Evolutionary conservation across 2,888 invertebrate species (phyloP).

Genomic region (Steinernema hermaphroditum): DNA sequence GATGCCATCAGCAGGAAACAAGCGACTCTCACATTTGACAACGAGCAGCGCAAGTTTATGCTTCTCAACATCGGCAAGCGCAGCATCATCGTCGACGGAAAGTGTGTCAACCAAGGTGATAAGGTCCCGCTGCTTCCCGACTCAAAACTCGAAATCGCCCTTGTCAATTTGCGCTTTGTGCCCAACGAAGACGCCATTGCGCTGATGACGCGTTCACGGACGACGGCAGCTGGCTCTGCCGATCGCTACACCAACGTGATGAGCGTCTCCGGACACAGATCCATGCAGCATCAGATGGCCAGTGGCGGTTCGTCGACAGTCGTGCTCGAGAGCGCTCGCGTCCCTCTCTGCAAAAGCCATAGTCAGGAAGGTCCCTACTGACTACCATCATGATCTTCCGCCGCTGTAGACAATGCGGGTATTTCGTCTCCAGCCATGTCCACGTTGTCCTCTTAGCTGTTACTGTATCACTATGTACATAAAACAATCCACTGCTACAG

Average conservation of each 20-base stretch:
- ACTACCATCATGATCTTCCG: background rate
- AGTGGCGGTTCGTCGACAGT: background rate
- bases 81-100: conserved; percentile 89
- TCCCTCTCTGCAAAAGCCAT: background rate
- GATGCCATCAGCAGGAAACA: conserved; percentile 43
- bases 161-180: conserved; percentile 46
- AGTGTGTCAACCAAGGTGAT: conserved; percentile 83
- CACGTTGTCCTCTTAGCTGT: background rate
- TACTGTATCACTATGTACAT: conserved; percentile 12
- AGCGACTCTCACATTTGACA: conserved; percentile 34
- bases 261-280: background rate
- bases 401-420: background rate
- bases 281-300: background rate
- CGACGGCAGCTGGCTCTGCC: background rate
- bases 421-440: background rate
- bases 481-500: background rate
- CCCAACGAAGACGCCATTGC: conserved; percentile 38
- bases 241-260: background rate
- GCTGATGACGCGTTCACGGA: background rate
- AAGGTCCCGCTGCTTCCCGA: conserved; percentile 89
- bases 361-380: background rate
- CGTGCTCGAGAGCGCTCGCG: conserved; percentile 3
- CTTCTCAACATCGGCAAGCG: conserved; percentile 91
- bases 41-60: conserved; percentile 80
- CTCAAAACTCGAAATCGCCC: conserved; percentile 79